Evolutionary conservation across 2,797 vertebrate genomes (phyloP).

Genomic region (Manis javanica): DNA sequence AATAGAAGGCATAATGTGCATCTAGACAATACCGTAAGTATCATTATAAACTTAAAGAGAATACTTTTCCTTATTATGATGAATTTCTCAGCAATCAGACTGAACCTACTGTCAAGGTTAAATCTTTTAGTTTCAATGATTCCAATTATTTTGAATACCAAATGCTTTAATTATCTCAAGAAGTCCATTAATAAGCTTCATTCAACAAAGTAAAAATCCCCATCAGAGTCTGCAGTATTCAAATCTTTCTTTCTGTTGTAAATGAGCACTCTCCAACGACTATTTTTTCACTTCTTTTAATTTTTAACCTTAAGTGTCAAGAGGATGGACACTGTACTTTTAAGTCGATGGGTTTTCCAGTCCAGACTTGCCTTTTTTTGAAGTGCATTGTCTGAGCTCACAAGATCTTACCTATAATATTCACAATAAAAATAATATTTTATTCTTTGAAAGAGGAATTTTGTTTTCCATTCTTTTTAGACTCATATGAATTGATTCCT

Average conservation of each 20-base stretch:
- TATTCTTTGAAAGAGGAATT: constrained; percentile 8
- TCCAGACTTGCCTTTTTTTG: constrained; percentile 1
- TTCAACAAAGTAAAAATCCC: constrained; percentile 75
- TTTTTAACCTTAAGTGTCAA: constrained; percentile 54
- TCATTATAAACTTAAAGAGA: constrained; percentile 72
- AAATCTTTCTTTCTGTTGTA: constrained; percentile 66
- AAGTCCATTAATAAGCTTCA: constrained; percentile 82
- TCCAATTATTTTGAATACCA: constrained; percentile 83
- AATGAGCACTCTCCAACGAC: constrained; percentile 26
- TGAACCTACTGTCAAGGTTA: constrained; percentile 82
- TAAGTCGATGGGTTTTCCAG: not conserved
- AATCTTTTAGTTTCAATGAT: constrained; percentile 81
- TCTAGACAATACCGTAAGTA: constrained; percentile 72
- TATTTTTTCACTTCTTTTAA: constrained; percentile 24
- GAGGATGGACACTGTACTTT: constrained; percentile 13
- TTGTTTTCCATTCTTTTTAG: not conserved
- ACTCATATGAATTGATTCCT: not conserved
- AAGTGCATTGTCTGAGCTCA: not conserved
- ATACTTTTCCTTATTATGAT: constrained; percentile 59
- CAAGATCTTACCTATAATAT: not conserved
- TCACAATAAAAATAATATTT: not conserved
- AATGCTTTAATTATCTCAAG: constrained; percentile 83
- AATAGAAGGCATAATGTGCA: constrained; percentile 5
- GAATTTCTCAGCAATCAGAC: constrained; percentile 77
- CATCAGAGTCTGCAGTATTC: constrained; percentile 67